phyloP scores from a whole-genome alignment of 1,140 invertebrate species.

The Pseudomyrmex concolor region DNA sequence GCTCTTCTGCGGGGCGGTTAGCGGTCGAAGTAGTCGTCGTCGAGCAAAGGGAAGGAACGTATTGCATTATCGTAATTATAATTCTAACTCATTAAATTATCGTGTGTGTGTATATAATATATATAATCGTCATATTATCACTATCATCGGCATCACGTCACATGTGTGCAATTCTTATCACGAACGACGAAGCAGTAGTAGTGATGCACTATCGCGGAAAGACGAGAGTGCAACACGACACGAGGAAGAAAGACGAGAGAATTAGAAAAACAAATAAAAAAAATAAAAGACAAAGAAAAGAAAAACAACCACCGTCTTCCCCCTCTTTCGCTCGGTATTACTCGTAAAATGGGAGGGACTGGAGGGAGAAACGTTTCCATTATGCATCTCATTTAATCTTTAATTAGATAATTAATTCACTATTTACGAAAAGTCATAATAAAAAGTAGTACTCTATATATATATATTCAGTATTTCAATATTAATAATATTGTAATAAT shows the following conservation, averaged over 20 bases:
- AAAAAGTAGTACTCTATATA: slow-evolving; percentile 79
- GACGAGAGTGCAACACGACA: slow-evolving; percentile 33
- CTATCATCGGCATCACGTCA: slow-evolving; percentile 20
- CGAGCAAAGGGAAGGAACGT: slow-evolving; percentile 63
- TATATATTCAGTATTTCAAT: slow-evolving; percentile 73
- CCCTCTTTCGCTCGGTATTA: slow-evolving; percentile 32
- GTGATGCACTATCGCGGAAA: slow-evolving; percentile 54
- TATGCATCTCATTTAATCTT: slow-evolving; percentile 74
- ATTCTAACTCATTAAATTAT: not conserved
- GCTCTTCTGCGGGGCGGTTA: slow-evolving; percentile 38
- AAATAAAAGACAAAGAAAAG: not conserved
- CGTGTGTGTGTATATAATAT: too few relatives aligned
- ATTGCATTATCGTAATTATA: slow-evolving; percentile 27
- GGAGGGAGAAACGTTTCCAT: slow-evolving; percentile 71
- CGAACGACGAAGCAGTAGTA: slow-evolving; percentile 27
- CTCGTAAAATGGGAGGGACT: slow-evolving; percentile 5
- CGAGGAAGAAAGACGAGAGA: slow-evolving; percentile 52
- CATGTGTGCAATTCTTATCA: slow-evolving; percentile 66
- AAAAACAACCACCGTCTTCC: slow-evolving; percentile 27
- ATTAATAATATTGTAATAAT: slow-evolving; percentile 74
- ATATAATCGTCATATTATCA: too few relatives aligned
- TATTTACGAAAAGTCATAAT: slow-evolving; percentile 81
- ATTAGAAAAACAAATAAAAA: too few relatives aligned
- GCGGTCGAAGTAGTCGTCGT: slow-evolving; percentile 47
- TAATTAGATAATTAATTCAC: slow-evolving; percentile 78